A percentile compares a stretch with the other conserved stretches of the same genome.
phyloP scores from a whole-genome alignment of 2,888 invertebrate genomes.

The Ochropleura plecta region DNA sequence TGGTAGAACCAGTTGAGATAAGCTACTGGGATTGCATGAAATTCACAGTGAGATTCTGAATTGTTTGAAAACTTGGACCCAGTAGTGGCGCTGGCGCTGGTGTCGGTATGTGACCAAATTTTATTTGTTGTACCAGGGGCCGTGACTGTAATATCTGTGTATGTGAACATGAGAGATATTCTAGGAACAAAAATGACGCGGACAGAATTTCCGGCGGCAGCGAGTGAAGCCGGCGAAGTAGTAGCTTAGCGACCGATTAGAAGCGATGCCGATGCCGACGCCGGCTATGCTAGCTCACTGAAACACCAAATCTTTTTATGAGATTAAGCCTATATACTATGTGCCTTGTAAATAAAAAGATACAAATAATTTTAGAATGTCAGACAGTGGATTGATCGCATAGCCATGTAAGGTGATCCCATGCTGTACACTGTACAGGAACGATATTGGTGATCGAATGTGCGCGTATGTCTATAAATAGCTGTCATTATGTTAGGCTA shows the following conservation, averaged over 20 bases:
- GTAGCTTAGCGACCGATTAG: conserved; percentile 32
- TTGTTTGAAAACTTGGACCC: no score
- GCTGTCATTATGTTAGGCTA: neutral
- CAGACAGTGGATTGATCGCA: neutral
- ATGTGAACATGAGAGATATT: neutral
- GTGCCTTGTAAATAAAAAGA: neutral
- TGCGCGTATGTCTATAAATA: conserved; percentile 3
- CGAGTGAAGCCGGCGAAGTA: conserved; percentile 32
- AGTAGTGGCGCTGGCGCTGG: no score
- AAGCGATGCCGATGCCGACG: neutral
- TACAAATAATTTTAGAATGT: neutral
- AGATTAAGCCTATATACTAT: conserved; percentile 26
- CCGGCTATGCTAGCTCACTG: conserved; percentile 3
- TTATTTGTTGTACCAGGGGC: no score
- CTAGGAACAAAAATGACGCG: neutral
- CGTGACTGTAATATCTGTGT: no score
- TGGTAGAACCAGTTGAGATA: no score
- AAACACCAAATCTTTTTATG: conserved; percentile 29
- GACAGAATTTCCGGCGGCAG: neutral
- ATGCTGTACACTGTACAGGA: neutral
- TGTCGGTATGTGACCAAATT: no score
- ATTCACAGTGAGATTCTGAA: no score
- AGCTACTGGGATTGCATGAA: no score
- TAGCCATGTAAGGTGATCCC: neutral
- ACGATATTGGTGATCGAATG: neutral